These are phyloP conservation scores for Pogoniulus pusillus DNA, from an alignment of 2,797 vertebrate genomes.

Conservation along the genomic window DNA sequence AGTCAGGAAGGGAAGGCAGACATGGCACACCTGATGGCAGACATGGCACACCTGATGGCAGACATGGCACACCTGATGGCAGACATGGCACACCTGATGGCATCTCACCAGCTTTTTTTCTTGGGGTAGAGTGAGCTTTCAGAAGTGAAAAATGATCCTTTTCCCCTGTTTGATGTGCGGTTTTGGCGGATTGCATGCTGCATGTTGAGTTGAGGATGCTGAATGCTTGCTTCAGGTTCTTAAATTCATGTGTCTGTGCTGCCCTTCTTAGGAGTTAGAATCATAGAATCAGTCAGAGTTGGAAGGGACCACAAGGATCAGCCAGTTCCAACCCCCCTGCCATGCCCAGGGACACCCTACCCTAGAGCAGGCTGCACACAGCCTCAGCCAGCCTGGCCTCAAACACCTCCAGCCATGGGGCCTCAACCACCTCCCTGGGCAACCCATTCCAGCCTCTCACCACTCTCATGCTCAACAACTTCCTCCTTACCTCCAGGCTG, in stretches of 20 bases:
- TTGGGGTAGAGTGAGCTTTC: not conserved
- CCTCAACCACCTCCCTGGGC: too few species aligned
- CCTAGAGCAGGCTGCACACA: too few species aligned
- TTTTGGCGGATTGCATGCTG: slow-evolving; percentile 10
- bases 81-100: not conserved
- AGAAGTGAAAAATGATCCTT: not conserved
- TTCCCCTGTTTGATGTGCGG: not conserved
- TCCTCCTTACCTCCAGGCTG: too few species aligned
- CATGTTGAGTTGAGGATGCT: not conserved
- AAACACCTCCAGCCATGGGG: too few species aligned
- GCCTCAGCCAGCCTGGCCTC: too few species aligned
- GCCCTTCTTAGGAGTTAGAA: slow-evolving; percentile 10
- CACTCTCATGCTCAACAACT: too few species aligned
- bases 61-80: not conserved
- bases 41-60: not conserved
- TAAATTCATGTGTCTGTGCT: not conserved
- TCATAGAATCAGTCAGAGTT: too few species aligned
- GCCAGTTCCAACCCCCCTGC: too few species aligned
- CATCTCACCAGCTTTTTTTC: not conserved
- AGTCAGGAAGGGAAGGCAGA: not conserved
- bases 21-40: not conserved
- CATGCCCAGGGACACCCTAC: too few species aligned
- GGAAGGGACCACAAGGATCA: too few species aligned
- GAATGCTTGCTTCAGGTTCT: not conserved
- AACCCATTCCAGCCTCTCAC: too few species aligned